Evolutionary conservation across 2,113 vertebrate species (phyloP), one percentile per base, ranked within the genome.

Genomic region (Lagenorhynchus albirostris): DNA sequence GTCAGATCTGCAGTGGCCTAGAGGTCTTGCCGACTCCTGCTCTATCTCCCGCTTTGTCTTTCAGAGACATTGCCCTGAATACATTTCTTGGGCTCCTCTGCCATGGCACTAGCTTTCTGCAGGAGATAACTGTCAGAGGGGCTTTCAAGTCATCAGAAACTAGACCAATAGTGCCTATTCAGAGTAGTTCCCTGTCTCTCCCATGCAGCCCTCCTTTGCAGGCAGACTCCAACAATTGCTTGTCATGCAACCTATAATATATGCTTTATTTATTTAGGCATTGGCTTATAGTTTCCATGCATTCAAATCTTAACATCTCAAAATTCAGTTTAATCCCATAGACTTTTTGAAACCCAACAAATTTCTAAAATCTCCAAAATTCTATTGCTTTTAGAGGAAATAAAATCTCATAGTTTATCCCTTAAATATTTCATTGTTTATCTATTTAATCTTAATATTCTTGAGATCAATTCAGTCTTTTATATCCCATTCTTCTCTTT

Each of bases 361-460:
- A 86, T 68, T 87, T 47, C 80, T 67, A 80, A 95, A 92, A 74
- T 90, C n/a, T 47, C 38, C 10, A 81, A 85, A 65, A 68, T 47
- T 82, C 31, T 53, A 25, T 85, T 67, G n/a, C 8, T 65, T 62
- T 84, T 90, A 73, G 38, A 86, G 65, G 33, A 25, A 92, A 93
- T 63, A 29, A 94, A 85, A 60, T 2, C 4, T 88, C 33, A 44
- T 33, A 38, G 29, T 26, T 15, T 6, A 77, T 26, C 2, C 36
- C 29, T 94, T 94, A 91, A 94, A 86, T 68, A 68, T 82, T 91
- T 95, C 25, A 92, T 26, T 31, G 25, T 65, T 74, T 65, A 44
- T 68, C 13, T 38, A 29, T 76, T 98, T 95, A 80, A 95, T 92
- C 82, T 93, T 76, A 94, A 84, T 60, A 67, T 53, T 55, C n/a